Evolutionary conservation across 2,888 invertebrate species (phyloP).

Genomic region (Drosophila falleni): DNA sequence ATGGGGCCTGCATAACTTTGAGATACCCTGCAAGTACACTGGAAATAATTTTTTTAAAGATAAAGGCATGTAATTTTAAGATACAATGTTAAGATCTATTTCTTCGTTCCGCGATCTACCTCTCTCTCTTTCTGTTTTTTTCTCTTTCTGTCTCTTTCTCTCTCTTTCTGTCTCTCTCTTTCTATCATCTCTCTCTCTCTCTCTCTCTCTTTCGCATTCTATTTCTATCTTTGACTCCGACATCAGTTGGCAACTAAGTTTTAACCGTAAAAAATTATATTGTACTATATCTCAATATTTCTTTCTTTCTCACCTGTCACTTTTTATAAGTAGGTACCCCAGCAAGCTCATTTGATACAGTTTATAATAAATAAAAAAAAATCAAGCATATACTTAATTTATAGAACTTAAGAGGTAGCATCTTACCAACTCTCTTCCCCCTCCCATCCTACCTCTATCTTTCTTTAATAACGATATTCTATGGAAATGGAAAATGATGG

Average conservation of each 20-base stretch:
- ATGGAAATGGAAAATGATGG: constrained; percentile 24
- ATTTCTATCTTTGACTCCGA: background rate
- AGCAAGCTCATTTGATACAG: background rate
- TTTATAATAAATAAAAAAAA: background rate
- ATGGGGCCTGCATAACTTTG: background rate
- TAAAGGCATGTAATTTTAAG: background rate
- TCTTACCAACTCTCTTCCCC: background rate
- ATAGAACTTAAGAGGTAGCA: constrained; percentile 4
- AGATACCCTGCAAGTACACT: constrained; percentile 1
- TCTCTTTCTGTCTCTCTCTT: background rate
- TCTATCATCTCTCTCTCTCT: too few relatives aligned
- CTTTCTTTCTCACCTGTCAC: background rate
- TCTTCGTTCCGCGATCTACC: too few relatives aligned
- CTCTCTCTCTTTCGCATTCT: background rate
- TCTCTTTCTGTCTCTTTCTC: background rate
- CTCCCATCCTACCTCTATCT: background rate
- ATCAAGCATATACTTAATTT: constrained; percentile 10
- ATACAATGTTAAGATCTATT: background rate
- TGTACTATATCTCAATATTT: background rate
- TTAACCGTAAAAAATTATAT: too few relatives aligned
- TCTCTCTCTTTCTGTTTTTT: background rate
- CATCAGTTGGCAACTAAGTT: too few relatives aligned
- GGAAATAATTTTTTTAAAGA: background rate
- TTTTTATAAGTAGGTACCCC: background rate
- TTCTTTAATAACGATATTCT: constrained; percentile 5